Conservation (phyloP, 2,797 vertebrate species). For the Notoglanidium macrostoma region DNA sequence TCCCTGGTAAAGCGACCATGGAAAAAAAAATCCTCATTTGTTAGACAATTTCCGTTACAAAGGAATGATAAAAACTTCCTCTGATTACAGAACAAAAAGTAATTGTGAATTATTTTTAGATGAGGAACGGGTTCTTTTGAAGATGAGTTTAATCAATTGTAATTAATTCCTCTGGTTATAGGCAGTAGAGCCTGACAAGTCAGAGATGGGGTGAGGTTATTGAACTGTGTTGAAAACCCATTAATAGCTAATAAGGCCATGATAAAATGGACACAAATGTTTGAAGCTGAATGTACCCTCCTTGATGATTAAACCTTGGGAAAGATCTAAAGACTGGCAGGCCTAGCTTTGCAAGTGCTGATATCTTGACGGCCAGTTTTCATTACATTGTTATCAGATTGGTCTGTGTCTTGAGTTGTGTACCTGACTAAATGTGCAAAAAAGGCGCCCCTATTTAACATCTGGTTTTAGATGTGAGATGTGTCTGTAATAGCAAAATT, state of each 20-base stretch:
- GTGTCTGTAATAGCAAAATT: conserved; percentile 13
- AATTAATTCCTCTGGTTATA: conserved; percentile 68
- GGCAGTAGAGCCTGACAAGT: conserved; percentile 55
- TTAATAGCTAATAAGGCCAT: conserved; percentile 53
- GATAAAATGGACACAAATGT: conserved; percentile 51
- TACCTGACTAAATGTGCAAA: conserved; percentile 27
- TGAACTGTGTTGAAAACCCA: conserved; percentile 61
- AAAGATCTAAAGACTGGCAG: conserved; percentile 41
- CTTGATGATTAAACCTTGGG: conserved; percentile 22
- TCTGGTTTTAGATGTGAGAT: conserved; percentile 19
- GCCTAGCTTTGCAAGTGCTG: conserved; percentile 2
- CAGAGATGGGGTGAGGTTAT: conserved; percentile 56
- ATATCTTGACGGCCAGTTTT: conserved; percentile 28
- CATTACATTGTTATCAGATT: not conserved
- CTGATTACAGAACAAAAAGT: conserved; percentile 62
- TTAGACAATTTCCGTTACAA: conserved; percentile 68
- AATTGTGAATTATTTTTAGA: conserved; percentile 71
- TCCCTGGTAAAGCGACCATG: conserved; percentile 55
- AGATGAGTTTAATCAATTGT: conserved; percentile 74
- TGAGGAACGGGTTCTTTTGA: conserved; percentile 60
- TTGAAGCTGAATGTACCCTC: conserved; percentile 44
- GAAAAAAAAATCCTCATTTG: conserved; percentile 68
- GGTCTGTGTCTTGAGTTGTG: conserved; percentile 29
- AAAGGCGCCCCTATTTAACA: conserved; percentile 15
- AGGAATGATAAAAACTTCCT: conserved; percentile 55